Conservation (phyloP, 1,140 invertebrate species). For the Drosophila athabasca region DNA sequence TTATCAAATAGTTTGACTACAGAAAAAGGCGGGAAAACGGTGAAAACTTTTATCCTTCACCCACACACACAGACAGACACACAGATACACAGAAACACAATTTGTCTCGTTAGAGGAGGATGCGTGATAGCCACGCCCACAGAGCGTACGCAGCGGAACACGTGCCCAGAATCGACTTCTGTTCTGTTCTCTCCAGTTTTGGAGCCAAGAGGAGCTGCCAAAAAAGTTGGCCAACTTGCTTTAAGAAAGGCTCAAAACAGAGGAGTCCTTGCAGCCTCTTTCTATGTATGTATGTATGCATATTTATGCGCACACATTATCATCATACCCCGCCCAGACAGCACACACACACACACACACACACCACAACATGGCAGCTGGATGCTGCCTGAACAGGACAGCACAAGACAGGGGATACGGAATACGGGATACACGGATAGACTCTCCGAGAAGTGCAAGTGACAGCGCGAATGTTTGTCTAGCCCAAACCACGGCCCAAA, state of each 20-base stretch:
- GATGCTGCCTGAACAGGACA: background rate
- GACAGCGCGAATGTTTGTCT: too few species aligned
- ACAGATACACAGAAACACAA: conserved; percentile 20
- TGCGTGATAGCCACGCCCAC: conserved; percentile 42
- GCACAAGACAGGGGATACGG: background rate
- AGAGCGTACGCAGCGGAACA: conserved; percentile 1
- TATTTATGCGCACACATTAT: conserved; percentile 80
- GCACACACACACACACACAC: conserved; percentile 9
- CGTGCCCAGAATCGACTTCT: too few species aligned
- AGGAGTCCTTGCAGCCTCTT: conserved; percentile 46
- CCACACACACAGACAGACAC: background rate
- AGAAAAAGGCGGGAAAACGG: too few species aligned
- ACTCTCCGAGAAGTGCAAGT: conserved; percentile 53
- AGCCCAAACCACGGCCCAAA: too few species aligned
- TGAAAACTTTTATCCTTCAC: too few species aligned
- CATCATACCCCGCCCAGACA: background rate
- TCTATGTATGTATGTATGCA: conserved; percentile 34
- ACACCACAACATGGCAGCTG: conserved; percentile 11
- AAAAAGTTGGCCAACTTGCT: too few species aligned
- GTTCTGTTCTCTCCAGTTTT: too few species aligned
- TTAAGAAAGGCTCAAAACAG: conserved; percentile 9
- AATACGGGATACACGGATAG: background rate
- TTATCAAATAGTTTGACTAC: too few species aligned
- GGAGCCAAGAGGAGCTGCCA: too few species aligned
- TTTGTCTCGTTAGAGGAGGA: conserved; percentile 54